Evolutionary conservation across 2,797 vertebrate genomes (phyloP), one percentile per base, ranked within the genome.

Genomic region (Falco novaeseelandiae): DNA sequence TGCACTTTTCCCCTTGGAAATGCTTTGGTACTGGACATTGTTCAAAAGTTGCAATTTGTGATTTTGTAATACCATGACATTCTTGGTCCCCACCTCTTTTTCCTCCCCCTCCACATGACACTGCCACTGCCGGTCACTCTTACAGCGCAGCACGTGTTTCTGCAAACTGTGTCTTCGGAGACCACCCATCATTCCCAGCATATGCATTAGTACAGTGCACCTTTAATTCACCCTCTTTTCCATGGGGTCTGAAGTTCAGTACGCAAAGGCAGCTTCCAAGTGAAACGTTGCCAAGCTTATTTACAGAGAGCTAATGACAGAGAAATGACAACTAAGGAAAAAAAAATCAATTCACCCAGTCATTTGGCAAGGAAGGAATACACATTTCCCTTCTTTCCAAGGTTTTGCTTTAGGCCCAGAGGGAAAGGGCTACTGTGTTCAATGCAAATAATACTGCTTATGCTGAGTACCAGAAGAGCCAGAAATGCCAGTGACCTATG

Each of bases 241-340:
- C 84, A 27, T 29, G 70, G 61, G 48, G 29, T 74, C 88, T 95
- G 77, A 76, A 67, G 58, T 70, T 92, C 79, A 84, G 38, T 21
- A 44, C 38, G 63, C 86, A 93, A 93, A 90, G 61, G 59, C 58
- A 59, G 83, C 57, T 89, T 93, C 76, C 61, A 65, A 90, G 73
- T 2, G 6, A 88, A 38, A 78, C 7, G 2, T 74, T 86, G 70
- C 42, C 77, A 95, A 84, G 57, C 46, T 83, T 93, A 91, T 91
- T 96, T 91, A 78, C 54, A 73, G 66, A 67, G 61, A 89, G 32
- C 40, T 94, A 96, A 96, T 95, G 96, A 92, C 72, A 92, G 55
- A 63, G 59, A 78, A 65, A 86, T 54, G 77, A 65, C 73, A 77
- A 65, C 2, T 6, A 20, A 62, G 59, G 30, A 25, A n/a, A 66